Base-by-base conservation (phyloP, 2,113 vertebrate genomes). In the Phrynosoma platyrhinos region DNA sequence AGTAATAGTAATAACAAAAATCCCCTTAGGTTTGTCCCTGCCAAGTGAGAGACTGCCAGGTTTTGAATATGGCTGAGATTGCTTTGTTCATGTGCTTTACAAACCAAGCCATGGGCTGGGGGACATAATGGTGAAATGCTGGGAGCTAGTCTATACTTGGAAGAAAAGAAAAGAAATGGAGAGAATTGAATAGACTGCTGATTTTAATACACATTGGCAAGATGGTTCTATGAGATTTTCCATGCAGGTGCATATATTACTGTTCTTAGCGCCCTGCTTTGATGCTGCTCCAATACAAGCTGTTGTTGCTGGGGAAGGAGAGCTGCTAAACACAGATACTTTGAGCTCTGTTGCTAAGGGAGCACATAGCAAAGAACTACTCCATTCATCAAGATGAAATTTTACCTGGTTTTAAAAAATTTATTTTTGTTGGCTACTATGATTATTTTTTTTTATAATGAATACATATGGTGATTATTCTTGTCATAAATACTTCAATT, bases 151-250 rank as follows among this genome's bases (percentile, higher is more conserved):
- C 91, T 91, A 88, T 82, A 80, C 84, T 55, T 84, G 1, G 27
- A 58, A 58, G 76, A 5, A 30, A 71, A n/a, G 27, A 30, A 71
- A 71, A 71, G 8, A 62, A 62, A 62, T 27, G 25, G 23, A 32
- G 18, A 18, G 40, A 80, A 78, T 87, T 80, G 89, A 89, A 78
- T 13, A 91, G 91, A 91, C 79, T 87, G 83, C 75, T 91, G 89
- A 85, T 93, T 87, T 89, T 95, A 94, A 95, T 92, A 75, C 53
- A 32, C 5, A 2, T 71, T 91, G 92, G 92, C 92, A 93, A 85
- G 47, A 68, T 58, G 87, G 84, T 84, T 82, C 78, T 0, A 0
- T 85, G 91, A 93, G 93, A 93, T 93, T 91, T 88, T 16, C 89
- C 30, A 1, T 89, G 90, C 92, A 95, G 94, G 94, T 96, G 94